Conservation (phyloP, 2,888 invertebrate genomes). For the Crematogaster levior region DNA sequence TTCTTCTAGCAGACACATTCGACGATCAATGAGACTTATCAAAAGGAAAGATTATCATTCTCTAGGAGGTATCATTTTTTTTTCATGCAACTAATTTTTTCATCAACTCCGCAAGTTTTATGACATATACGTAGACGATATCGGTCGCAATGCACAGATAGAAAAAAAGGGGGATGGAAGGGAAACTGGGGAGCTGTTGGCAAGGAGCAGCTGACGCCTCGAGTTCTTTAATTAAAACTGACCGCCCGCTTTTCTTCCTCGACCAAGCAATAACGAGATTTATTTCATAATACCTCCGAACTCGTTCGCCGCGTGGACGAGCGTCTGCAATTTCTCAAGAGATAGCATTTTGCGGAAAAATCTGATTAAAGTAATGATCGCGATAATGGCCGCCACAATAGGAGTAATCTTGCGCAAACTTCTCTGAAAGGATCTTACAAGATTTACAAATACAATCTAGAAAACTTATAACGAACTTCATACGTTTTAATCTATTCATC, state of each 20-base stretch:
- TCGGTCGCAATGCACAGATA: constrained; percentile 72
- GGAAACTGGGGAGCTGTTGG: constrained; percentile 76
- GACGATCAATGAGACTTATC: neutral
- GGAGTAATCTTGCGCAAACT: constrained; percentile 45
- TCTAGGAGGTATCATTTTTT: constrained; percentile 8
- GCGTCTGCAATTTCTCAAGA: constrained; percentile 73
- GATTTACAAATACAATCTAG: constrained; percentile 43
- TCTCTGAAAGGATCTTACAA: constrained; percentile 11
- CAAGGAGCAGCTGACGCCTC: constrained; percentile 83
- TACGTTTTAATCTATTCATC: constrained; percentile 41
- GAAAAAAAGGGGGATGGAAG: constrained; percentile 59
- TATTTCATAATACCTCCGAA: constrained; percentile 82
- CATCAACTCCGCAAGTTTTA: constrained; percentile 64
- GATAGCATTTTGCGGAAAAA: constrained; percentile 65
- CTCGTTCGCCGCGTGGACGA: constrained; percentile 72
- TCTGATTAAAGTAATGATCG: constrained; percentile 56
- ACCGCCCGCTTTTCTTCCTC: constrained; percentile 81
- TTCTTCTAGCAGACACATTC: neutral
- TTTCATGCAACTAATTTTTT: too few relatives aligned
- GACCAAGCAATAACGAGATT: constrained; percentile 82
- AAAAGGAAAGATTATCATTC: constrained; percentile 38
- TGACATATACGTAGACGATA: constrained; percentile 72
- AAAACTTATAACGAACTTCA: constrained; percentile 16
- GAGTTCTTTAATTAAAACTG: constrained; percentile 85
- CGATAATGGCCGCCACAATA: constrained; percentile 51